Percentiles rank a stretch among this genome's conserved stretches.
Conservation (phyloP, 2,797 vertebrate genomes). For the Schizopygopsis malacanthus region DNA sequence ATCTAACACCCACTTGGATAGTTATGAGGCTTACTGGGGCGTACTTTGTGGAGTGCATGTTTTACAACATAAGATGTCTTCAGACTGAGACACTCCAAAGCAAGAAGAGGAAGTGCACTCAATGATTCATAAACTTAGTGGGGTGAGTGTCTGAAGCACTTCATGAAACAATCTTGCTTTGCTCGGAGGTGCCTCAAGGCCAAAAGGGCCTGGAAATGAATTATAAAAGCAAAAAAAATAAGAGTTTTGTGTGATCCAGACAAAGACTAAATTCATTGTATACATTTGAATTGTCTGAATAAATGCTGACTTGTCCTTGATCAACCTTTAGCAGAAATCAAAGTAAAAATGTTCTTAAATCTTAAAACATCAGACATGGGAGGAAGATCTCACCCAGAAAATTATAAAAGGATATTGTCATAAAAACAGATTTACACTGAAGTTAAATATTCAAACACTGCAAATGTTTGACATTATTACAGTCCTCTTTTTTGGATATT, state of each 20-base stretch:
- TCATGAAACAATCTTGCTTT: constrained; percentile 64
- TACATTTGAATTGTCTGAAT: too few relatives aligned
- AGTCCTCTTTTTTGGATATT: neutral
- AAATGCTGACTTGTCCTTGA: neutral
- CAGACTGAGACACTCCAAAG: constrained; percentile 32
- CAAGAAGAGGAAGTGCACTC: constrained; percentile 34
- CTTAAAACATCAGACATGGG: neutral
- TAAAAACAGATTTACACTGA: neutral
- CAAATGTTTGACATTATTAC: neutral
- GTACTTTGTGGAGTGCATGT: constrained; percentile 24
- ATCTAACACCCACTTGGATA: constrained; percentile 2
- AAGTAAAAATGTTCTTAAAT: constrained; percentile 13
- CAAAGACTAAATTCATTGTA: constrained; percentile 7
- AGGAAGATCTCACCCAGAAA: neutral
- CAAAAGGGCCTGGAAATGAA: constrained; percentile 51
- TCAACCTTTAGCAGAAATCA: constrained; percentile 26
- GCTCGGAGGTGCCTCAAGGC: constrained; percentile 64
- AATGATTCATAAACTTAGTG: constrained; percentile 58
- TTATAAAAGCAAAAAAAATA: constrained; percentile 45
- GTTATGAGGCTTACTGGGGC: constrained; percentile 2
- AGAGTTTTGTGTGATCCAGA: constrained; percentile 64
- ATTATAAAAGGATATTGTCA: neutral
- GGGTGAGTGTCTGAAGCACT: constrained; percentile 46
- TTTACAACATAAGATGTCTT: constrained; percentile 46
- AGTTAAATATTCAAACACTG: neutral